phyloP scores from a whole-genome alignment of 1,140 invertebrate genomes.

The Leptoteleia sp. region DNA sequence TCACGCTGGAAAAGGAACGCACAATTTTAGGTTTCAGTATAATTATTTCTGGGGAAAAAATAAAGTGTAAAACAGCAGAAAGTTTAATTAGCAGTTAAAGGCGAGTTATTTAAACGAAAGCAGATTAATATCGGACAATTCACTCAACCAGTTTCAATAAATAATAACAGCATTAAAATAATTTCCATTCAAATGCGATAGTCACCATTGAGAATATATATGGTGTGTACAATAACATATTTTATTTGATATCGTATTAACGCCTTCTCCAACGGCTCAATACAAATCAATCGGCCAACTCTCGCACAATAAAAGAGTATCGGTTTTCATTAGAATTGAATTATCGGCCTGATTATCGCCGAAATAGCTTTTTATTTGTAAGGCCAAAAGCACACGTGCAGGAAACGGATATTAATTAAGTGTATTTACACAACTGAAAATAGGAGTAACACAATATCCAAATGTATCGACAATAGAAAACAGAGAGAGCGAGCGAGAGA shows the following conservation, averaged over 20 bases:
- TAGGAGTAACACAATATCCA: slow-evolving; percentile 44
- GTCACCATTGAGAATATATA: no score
- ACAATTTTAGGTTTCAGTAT: no score
- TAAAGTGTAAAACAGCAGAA: no score
- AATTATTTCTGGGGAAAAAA: no score
- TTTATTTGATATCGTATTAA: neutral
- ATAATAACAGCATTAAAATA: no score
- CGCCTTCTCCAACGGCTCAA: neutral
- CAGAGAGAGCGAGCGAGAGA: slow-evolving; percentile 9
- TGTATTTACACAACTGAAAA: slow-evolving; percentile 43
- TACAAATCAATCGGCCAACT: slow-evolving; percentile 25
- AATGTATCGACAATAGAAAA: slow-evolving; percentile 46
- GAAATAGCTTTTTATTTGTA: slow-evolving; percentile 20
- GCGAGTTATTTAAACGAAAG: no score
- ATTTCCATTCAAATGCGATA: no score
- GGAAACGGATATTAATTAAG: slow-evolving; percentile 52
- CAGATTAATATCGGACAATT: no score
- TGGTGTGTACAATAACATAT: neutral
- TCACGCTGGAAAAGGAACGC: no score
- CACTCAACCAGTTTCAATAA: no score
- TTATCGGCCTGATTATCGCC: slow-evolving; percentile 26
- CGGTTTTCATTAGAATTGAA: slow-evolving; percentile 31
- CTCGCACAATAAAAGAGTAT: neutral
- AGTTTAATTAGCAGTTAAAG: no score
- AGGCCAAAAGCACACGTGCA: slow-evolving; percentile 9